Evolutionary conservation across 2,888 invertebrate species (phyloP), one percentile per base, ranked within the genome.

Genomic region (Lepidochrysops patricia): DNA sequence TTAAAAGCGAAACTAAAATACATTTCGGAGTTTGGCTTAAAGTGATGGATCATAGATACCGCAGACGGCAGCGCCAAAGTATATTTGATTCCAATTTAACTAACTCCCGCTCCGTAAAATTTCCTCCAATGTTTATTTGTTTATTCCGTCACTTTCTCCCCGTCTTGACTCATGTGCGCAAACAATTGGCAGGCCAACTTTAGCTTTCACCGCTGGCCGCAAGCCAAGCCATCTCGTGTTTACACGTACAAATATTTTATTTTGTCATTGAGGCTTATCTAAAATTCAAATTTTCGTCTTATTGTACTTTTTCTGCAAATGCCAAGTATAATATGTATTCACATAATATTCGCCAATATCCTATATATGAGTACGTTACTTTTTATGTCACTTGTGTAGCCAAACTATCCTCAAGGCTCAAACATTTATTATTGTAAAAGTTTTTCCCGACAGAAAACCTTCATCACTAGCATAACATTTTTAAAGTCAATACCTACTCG

Each of bases 171-270:
- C 76, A 67, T 67, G 70, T 69, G 73, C 79, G 80, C 78, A 84
- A 84, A 84, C 81, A 84, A 82, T 80, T 72, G 77, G 79, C 82
- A 79, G 84, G 81, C 79, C 80, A 81, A 82, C 80, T 81, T 77
- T 75, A 83, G 86, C 88, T 88, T 84, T 88, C 87, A 75, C 88
- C 69, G 70, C 80, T 88, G 88, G 88, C 82, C 65, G 61, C 57
- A 66, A 69, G 85, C 88, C 88, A 85, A 75, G 66, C 67, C 73
- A 68, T 79, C 76, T 77, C 76, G 72, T 75, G 79, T 77, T 74
- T 80, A 77, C 77, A 71, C 73, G 74, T 72, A 79, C 78, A 78
- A 80, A 79, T 74, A 84, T 80, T 80, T 79, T 76, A 34, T 29
- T 35, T 50, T 32, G 67, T 70, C 54, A 27, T 54, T 9, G 13